Base-by-base conservation (phyloP, 2,113 vertebrate species). In the Chaetops frenatus region DNA sequence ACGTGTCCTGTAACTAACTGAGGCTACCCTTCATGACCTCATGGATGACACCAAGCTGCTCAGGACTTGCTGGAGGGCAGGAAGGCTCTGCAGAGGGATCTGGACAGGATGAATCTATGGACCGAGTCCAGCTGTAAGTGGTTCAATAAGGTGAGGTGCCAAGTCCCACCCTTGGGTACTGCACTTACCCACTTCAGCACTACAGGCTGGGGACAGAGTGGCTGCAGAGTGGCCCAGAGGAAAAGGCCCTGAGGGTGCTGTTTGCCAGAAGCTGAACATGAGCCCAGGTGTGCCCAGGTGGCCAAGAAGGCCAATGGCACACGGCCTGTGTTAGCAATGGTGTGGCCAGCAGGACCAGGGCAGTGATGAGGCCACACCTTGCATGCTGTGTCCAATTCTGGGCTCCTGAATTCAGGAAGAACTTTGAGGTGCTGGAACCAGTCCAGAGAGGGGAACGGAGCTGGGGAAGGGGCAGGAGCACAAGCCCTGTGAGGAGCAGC, bases 401-500 rank as follows among this genome's bases (percentile, higher is more conserved):
- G 18, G 18, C 15, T 15, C 8, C 28, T 38, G 3, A 21, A 4
- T 35, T 40, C 40, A 25, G 47, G 13, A 54, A 24, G 16, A 29
- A 25, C 29, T 24, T 0, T 13, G n/a, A 47, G 10, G 11, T 3
- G 12, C 8, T 40, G 38, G 28, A 38, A 1, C 0, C 1, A 36
- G 10, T 35, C 24, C 10, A n/a, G 65, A 62, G 47, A 54, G 24
- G 11, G n/a, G 38, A 38, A 22, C 12, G 27, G 36, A 50, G 40
- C 35, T 42, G 35, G 51, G 25, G 33, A 78, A 61, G 45, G 45
- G 4, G 1, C 62, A 61, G 72, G 33, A 54, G 24, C 47, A 54
- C 65, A 47, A 4, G 6, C 20, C 9, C 19, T 2, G 0, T 6
- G 54, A 48, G 28, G 13, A 70, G n/a, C 7, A 0, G 48, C 73